Evolutionary conservation across 2,888 invertebrate species (phyloP).

Genomic region (Caradrina clavipalpis): DNA sequence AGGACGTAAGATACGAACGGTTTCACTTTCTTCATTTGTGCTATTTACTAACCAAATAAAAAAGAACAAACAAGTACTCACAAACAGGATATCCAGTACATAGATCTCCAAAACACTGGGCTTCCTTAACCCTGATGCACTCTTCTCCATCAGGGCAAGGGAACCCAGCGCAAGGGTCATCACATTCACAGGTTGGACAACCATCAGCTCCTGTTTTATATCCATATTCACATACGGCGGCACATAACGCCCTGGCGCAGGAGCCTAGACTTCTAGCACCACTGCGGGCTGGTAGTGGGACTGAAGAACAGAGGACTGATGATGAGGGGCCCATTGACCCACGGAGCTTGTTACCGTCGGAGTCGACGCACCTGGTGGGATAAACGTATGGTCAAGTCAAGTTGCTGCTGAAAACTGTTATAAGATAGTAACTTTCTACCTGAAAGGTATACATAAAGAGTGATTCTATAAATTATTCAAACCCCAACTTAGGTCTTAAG

Average conservation of each 20-base stretch:
- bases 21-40: not conserved
- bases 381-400: not conserved
- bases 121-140: slow-evolving; percentile 94
- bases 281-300: slow-evolving; percentile 78
- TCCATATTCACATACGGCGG: slow-evolving; percentile 96
- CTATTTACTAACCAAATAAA: not conserved
- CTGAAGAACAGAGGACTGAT: slow-evolving; percentile 92
- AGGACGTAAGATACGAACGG: no score
- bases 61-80: slow-evolving; percentile 79
- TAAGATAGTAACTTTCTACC: not conserved
- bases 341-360: slow-evolving; percentile 94
- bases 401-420: not conserved
- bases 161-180: slow-evolving; percentile 95
- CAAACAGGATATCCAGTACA: slow-evolving; percentile 95
- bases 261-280: slow-evolving; percentile 89
- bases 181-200: slow-evolving; percentile 96
- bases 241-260: slow-evolving; percentile 94
- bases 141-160: slow-evolving; percentile 93
- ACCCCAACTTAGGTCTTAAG: no score
- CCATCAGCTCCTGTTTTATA: slow-evolving; percentile 93
- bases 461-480: no score
- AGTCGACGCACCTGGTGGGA: slow-evolving; percentile 93
- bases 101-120: slow-evolving; percentile 91
- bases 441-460: no score
- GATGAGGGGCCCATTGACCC: slow-evolving; percentile 95